Percentiles rank a stretch among this genome's conserved stretches.
Evolutionary conservation across 2,797 vertebrate species (phyloP).

Genomic region (Phrynocephalus guinanensis): DNA sequence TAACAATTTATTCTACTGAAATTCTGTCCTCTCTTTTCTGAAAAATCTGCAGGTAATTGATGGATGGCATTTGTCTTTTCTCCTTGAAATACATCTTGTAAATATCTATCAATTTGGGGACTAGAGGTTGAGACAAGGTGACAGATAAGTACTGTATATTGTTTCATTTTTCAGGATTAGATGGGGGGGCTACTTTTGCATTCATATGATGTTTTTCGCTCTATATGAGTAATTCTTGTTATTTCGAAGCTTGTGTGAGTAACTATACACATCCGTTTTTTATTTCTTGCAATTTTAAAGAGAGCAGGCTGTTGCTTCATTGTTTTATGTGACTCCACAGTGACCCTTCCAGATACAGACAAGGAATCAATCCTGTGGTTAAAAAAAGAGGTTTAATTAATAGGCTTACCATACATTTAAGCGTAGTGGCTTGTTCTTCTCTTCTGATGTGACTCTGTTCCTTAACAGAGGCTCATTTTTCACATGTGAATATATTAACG

Average conservation of each 20-base stretch:
- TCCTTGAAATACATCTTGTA: slow-evolving; percentile 2
- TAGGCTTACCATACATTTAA: neutral
- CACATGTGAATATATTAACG: neutral
- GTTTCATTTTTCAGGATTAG: neutral
- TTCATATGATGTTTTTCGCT: neutral
- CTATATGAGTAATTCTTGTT: slow-evolving; percentile 3
- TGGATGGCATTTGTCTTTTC: neutral
- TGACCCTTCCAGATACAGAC: neutral
- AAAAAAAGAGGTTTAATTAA: neutral
- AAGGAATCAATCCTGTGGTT: neutral
- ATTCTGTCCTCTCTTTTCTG: neutral
- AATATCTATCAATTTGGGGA: neutral
- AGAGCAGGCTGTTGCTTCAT: slow-evolving; percentile 38
- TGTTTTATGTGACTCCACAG: slow-evolving; percentile 19
- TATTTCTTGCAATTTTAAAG: slow-evolving; percentile 16
- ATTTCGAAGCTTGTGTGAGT: slow-evolving; percentile 7
- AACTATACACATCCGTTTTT: slow-evolving; percentile 12
- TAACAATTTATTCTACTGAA: slow-evolving; percentile 52
- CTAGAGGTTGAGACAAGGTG: neutral
- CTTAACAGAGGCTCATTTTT: slow-evolving; percentile 1
- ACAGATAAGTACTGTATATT: neutral
- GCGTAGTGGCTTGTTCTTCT: slow-evolving; percentile 19
- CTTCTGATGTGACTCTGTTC: neutral
- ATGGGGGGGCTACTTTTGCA: neutral
- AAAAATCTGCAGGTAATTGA: slow-evolving; percentile 17